Evolutionary conservation across 2,797 vertebrate species (phyloP).

Genomic region (Peromyscus nudipes): DNA sequence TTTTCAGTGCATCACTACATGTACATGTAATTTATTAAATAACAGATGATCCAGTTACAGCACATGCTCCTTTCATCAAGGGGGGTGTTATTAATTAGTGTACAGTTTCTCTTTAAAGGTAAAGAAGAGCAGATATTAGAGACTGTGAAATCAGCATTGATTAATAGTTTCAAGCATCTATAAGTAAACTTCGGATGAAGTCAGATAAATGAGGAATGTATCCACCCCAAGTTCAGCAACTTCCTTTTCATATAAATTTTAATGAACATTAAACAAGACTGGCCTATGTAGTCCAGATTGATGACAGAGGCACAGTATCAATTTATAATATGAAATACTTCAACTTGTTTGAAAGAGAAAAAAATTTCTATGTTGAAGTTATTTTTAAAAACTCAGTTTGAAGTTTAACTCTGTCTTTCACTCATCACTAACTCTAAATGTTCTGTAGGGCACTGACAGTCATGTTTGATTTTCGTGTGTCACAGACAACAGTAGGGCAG

Average conservation of each 20-base stretch:
- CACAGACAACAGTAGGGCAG: not conserved
- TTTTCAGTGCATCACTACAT: not conserved
- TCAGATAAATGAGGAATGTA: not conserved
- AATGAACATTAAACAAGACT: slow-evolving; percentile 23
- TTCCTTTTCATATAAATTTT: slow-evolving; percentile 15
- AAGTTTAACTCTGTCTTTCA: slow-evolving; percentile 8
- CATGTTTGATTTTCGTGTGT: not conserved
- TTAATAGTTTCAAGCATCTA: slow-evolving; percentile 27
- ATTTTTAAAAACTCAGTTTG: not conserved
- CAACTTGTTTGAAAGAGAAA: slow-evolving; percentile 8
- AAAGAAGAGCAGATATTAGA: slow-evolving; percentile 14
- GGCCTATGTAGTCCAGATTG: not conserved
- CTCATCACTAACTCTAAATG: slow-evolving; percentile 21
- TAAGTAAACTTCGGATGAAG: not conserved
- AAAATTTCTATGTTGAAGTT: slow-evolving; percentile 6
- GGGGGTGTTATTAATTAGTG: slow-evolving; percentile 27
- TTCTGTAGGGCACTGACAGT: not conserved
- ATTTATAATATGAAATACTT: slow-evolving; percentile 11
- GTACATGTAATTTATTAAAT: not conserved
- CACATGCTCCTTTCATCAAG: not conserved
- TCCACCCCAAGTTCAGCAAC: not conserved
- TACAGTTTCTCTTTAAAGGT: not conserved
- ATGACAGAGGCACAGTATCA: not conserved
- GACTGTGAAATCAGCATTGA: not conserved
- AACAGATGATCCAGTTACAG: not conserved